A percentile compares a stretch with the other conserved stretches of the same genome.
These are phyloP conservation scores for Nomia melanderi DNA, from an alignment of 1,140 invertebrate species.

Conservation along the genomic window DNA sequence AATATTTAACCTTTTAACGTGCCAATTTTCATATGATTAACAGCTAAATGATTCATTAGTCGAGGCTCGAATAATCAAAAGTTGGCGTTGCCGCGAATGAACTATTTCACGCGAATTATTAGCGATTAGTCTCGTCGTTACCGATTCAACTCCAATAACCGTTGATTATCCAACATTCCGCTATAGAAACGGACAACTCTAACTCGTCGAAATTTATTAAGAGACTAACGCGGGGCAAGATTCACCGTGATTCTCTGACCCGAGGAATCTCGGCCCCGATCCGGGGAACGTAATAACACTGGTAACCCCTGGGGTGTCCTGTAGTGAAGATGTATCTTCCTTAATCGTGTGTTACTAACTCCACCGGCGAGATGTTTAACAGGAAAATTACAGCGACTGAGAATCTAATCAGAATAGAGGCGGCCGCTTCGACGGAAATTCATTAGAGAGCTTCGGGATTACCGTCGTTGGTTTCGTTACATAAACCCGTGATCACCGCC, in stretches of 20 bases:
- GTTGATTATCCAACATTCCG: too few relatives aligned
- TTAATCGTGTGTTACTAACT: constrained; percentile 22
- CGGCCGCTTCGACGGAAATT: not conserved
- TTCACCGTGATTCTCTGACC: constrained; percentile 1
- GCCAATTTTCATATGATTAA: too few relatives aligned
- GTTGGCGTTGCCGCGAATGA: too few relatives aligned
- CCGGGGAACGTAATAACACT: constrained; percentile 14
- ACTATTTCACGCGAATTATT: too few relatives aligned
- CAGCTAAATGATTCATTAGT: too few relatives aligned
- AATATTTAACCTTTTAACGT: too few relatives aligned
- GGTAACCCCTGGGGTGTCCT: not conserved
- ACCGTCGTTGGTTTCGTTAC: not conserved
- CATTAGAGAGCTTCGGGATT: not conserved
- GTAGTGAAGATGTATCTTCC: constrained; percentile 6
- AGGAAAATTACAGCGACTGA: constrained; percentile 5
- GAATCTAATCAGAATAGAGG: not conserved
- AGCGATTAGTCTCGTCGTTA: too few relatives aligned
- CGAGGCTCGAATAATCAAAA: too few relatives aligned
- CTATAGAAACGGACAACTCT: too few relatives aligned
- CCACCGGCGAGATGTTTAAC: constrained; percentile 15
- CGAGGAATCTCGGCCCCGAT: constrained; percentile 8
- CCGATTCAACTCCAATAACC: too few relatives aligned
- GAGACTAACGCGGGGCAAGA: not conserved
- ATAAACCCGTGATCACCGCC: not conserved
- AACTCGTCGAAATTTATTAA: too few relatives aligned